Conservation (phyloP, 1,140 invertebrate genomes). For the Sycophaga agraensis region DNA sequence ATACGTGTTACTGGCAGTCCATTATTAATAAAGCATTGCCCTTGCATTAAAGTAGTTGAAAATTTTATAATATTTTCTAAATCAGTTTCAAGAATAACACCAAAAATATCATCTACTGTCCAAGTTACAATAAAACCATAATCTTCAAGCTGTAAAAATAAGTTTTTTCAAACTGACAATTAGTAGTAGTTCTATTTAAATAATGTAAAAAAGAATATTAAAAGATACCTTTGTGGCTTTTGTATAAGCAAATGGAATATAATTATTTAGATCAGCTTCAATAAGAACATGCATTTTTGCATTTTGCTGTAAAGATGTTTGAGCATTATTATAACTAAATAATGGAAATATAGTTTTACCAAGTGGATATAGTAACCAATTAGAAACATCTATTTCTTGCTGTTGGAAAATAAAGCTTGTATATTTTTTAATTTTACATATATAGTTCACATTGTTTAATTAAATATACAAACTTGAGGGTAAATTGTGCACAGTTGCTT, state of each 20-base stretch:
- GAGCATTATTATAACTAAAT: slow-evolving; percentile 40
- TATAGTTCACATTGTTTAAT: neutral
- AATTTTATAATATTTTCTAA: slow-evolving; percentile 65
- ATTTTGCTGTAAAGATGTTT: slow-evolving; percentile 34
- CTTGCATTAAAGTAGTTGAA: slow-evolving; percentile 60
- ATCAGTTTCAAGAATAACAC: slow-evolving; percentile 66
- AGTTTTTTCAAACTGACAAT: neutral
- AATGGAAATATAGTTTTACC: slow-evolving; percentile 60
- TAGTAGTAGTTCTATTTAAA: neutral
- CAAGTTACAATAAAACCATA: slow-evolving; percentile 67
- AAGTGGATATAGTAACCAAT: slow-evolving; percentile 59
- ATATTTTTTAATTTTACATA: slow-evolving; percentile 24
- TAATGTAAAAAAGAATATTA: neutral
- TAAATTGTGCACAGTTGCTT: slow-evolving; percentile 59
- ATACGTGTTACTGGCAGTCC: slow-evolving; percentile 64
- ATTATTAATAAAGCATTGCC: slow-evolving; percentile 65
- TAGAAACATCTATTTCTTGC: slow-evolving; percentile 57
- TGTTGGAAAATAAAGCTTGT: slow-evolving; percentile 32
- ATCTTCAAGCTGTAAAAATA: slow-evolving; percentile 62
- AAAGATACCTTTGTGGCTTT: slow-evolving; percentile 47
- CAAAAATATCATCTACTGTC: slow-evolving; percentile 64
- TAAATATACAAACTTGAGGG: slow-evolving; percentile 50
- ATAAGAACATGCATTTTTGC: slow-evolving; percentile 56
- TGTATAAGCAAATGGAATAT: slow-evolving; percentile 39
- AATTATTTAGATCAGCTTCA: slow-evolving; percentile 54